Evolutionary conservation across 30 jellyfish, hydroid and myxozoan species (phyloP), one percentile per base, ranked within the genome.

Genomic region (Aurelia sp.): DNA sequence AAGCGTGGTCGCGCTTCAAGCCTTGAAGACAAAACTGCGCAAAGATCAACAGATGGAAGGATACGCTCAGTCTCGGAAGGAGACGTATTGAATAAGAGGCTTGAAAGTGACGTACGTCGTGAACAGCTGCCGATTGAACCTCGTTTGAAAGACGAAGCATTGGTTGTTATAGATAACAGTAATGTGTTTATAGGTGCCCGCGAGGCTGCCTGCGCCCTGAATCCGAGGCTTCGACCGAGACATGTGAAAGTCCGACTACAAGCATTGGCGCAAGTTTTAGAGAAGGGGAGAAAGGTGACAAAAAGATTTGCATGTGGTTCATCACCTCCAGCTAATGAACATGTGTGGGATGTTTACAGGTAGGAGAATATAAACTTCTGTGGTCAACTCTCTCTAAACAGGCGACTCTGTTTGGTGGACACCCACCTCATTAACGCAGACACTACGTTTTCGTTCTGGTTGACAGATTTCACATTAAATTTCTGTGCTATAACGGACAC

Each of bases 331-430:
- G 96, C 95, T 4, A 79, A 77, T 66, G 95, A 81, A 22, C 93
- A 68, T 30, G 97, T 92, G 60, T 92, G 98, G 98, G 98, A 92
- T 80, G 87, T 87, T 19, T 92, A 92, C 90, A 92, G 97, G 98
- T 87, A 81, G 15, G 55, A 44, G 3, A 8, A 44, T 1, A 44
- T 7, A 8, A 44, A 44, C 55, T 7, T 5, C 55, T 44, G 10
- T 1, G 50, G 50, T 37, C 7, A 3, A 3, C 50, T 37, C 9
- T 37, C 50, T 37, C 50, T 37, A 37, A 37, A 37, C 50, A 7
- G 50, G 10, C 9, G 10, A 0, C 50, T 37, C 50, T 37, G 33
- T 37, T 4, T 1, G 10, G 50, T 10, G 50, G 50, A 1, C 50
- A 37, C 7, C 10, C 50, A 37, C 7, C 10, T 37, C 50, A 37